Base-by-base conservation (phyloP, 2,113 vertebrate genomes). In the Melanocharis versteri region DNA sequence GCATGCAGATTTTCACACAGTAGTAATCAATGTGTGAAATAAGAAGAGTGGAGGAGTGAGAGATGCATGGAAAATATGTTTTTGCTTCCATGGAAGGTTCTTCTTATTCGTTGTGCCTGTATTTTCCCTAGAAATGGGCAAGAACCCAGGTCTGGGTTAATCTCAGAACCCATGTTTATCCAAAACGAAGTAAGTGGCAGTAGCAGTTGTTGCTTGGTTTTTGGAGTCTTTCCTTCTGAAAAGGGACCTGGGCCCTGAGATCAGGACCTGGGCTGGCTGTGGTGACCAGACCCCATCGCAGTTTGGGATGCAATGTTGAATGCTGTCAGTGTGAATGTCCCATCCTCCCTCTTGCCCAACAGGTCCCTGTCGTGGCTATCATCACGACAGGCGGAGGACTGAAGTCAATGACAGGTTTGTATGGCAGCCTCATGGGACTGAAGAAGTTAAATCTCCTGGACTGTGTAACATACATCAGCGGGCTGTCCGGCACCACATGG, bases 401-500 rank as follows among this genome's bases (percentile, higher is more conserved):
- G 20, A 98, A 99, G 90, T 99, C 99, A 12, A 98, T 98, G 98
- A 98, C 98, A 3, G 95, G 98, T 56, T 79, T 98, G 65, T 98
- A 98, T 0, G 99, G 99, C 50, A 98, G 97, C 88, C 93, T 99
- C 75, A 96, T 91, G 89, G 98, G 94, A 7, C 98, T 99, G 26
- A 98, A 99, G 98, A 98, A 98, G 51, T 86, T 98, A 50, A 98
- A 98, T 62, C 85, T 99, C 60, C 94, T 99, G 61, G 98, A 99
- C 79, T 97, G 98, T 15, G 8, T 98, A 71, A 98, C 96, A 17
- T 99, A 99, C 91, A 97, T 99, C 83, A 98, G 98, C 0, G 98
- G 98, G 21, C 97, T 99, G 45, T 99, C 99, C 0, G 99, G 99
- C 35, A 98, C 99, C 50, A 99, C 98, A 2, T 99, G 99, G 99